Evolutionary conservation across 2,888 invertebrate genomes (phyloP), one percentile per base, ranked within the genome.

Genomic region (Zele albiditarsus): DNA sequence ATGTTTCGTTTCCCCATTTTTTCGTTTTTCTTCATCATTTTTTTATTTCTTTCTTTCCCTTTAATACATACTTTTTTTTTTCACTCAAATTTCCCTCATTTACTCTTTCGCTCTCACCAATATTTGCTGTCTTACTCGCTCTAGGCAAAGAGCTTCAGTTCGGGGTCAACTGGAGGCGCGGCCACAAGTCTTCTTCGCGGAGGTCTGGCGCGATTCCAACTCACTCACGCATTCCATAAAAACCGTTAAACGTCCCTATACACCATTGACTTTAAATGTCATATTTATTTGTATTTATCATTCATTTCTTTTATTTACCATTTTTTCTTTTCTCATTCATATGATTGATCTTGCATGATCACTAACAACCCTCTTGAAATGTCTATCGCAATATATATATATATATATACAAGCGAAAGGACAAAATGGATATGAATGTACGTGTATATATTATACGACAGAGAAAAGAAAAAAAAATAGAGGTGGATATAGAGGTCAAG

Each of bases 211-310:
- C 85, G 81, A 78, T 78, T 85, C 88, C 88, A 88, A 87, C 86
- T 87, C 84, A 81, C 85, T 84, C 84, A 83, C 82, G 85, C 89
- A 89, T 89, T 89, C 89, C 89, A 84, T 84, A 82, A 84, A 87
- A 88, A 89, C 89, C 89, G 89, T 89, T 89, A 89, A 89, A 85
- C 86, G 84, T 85, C 85, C 80, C 82, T 78, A 76, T 72, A 77
- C 58, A 68, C 62, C 74, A 53, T 33, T 57, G 71, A 66, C 69
- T 70, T 27, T 20, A 46, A 71, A 58, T 79, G 77, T 77, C 75
- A 80, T 79, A 79, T 79, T 46, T 2, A 46, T n/a, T n/a, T 46
- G n/a, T 3, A 79, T 80, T 81, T 78, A 80, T 79, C 79, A 77
- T 77, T 23, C 14, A 57, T 23, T 23, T 14, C 20, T 46, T 46